Conservation (phyloP, 2,113 vertebrate genomes). For the Microcebus ravelobensis region DNA sequence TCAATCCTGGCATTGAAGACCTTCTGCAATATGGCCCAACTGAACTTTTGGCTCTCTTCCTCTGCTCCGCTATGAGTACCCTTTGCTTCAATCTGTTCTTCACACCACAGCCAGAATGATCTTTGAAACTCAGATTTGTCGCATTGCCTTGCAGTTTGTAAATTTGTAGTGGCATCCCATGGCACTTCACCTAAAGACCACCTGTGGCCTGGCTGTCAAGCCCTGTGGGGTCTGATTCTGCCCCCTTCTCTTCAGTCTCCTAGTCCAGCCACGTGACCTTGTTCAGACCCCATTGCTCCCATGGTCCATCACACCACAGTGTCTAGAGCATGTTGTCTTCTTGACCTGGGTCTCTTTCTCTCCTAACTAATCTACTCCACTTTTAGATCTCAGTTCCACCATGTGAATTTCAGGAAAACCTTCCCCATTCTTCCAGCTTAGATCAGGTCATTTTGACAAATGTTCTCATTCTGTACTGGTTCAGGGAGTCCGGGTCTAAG, state of each 20-base stretch:
- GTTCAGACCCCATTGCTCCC: background rate
- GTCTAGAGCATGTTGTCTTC: background rate
- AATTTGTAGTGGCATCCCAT: background rate
- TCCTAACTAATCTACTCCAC: background rate
- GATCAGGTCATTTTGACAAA: background rate
- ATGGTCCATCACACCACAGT: background rate
- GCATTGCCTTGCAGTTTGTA: background rate
- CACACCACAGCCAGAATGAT: background rate
- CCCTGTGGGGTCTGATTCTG: rapidly evolving
- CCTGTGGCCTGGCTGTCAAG: background rate
- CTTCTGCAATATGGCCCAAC: background rate
- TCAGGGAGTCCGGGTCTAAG: background rate
- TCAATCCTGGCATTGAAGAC: background rate
- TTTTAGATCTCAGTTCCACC: background rate
- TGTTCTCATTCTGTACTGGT: background rate
- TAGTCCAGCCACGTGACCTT: background rate
- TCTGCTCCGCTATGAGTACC: background rate
- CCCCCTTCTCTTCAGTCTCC: background rate
- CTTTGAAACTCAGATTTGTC: background rate
- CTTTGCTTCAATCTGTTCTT: background rate
- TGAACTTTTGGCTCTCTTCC: background rate
- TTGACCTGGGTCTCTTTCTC: background rate
- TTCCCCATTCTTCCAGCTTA: background rate
- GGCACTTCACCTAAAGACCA: background rate
- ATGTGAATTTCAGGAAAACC: background rate